Evolutionary conservation across 1,140 invertebrate genomes (phyloP).

Genomic region (Musca domestica): DNA sequence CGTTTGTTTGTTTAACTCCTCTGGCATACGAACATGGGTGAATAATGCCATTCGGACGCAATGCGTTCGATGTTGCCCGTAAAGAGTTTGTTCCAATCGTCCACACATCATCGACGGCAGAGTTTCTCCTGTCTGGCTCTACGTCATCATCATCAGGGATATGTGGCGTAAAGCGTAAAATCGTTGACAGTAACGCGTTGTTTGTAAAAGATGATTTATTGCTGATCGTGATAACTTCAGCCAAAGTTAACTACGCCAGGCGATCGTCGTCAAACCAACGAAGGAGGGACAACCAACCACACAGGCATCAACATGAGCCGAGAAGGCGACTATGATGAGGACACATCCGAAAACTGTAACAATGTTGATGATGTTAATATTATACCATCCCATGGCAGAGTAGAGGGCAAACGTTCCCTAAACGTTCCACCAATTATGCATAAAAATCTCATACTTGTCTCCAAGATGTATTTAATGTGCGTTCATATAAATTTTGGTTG

Average conservation of each 20-base stretch:
- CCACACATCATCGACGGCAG: neutral
- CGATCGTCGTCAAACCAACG: no score
- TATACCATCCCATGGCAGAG: neutral
- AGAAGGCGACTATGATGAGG: no score
- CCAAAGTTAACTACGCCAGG: neutral
- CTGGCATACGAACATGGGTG: no score
- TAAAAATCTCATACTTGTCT: conserved; percentile 4
- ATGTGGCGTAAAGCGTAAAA: conserved; percentile 25
- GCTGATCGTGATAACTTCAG: conserved; percentile 29
- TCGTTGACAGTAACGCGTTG: conserved; percentile 28
- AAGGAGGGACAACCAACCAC: neutral
- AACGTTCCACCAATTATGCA: conserved; percentile 17
- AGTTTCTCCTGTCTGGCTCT: neutral
- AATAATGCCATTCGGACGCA: neutral
- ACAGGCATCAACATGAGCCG: neutral
- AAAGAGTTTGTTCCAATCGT: neutral
- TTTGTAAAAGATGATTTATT: conserved; percentile 32
- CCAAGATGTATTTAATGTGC: neutral
- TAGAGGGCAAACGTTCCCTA: neutral
- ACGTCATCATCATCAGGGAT: neutral
- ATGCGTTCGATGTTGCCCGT: no score
- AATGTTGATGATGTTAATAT: neutral
- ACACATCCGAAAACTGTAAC: neutral
- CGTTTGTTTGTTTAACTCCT: neutral
- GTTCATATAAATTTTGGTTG: no score